Base-by-base conservation (phyloP, 92 coral and sea anemone genomes). In the Siderastrea siderea region DNA sequence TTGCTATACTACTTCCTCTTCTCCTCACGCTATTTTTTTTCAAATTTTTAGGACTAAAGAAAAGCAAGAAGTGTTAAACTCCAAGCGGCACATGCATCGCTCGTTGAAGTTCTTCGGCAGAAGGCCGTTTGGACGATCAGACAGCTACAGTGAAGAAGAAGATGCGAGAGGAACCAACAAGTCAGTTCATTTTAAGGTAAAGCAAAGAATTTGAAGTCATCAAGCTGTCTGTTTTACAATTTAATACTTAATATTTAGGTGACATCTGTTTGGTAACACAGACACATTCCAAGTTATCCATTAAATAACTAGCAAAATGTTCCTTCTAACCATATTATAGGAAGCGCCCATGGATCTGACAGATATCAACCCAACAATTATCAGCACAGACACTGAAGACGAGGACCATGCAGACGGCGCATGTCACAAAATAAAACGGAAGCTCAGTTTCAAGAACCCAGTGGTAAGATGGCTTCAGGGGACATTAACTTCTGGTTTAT, bases 331-430 rank as follows among this genome's bases (percentile, higher is more conserved):
- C 26, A 13, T 63, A 15, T 0, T 50, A 19, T 55, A 96, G 99
- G 98, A 98, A 7, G 96, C 94, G 14, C 98, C 99, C 12, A 98
- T 98, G 99, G 98, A 98, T 72, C 88, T 98, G 81, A 98, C 99
- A 8, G 98, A 98, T 63, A 98, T 96, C 84, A 98, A 94, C 86
- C 98, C 99, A 7, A 96, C 98, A 5, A 96, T 96, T 46, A 87
- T 94, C 58, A 95, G 98, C 59, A 95, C 98, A 12, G 99, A 98
- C 77, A 91, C 98, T 19, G 96, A 94, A 19, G 98, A 96, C 45
- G 98, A 98, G 58, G 92, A 93, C 1, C 92, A 80, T 8, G 71
- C 51, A 3, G 95, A 91, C 81, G 87, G 94, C 74, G 86, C 93
- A 71, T 69, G 75, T 19, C 92, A 74, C 15, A 93, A 81, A 86